Evolutionary conservation across 2,113 vertebrate genomes (phyloP), one percentile per base, ranked within the genome.

Genomic region (Eurystomus gularis): DNA sequence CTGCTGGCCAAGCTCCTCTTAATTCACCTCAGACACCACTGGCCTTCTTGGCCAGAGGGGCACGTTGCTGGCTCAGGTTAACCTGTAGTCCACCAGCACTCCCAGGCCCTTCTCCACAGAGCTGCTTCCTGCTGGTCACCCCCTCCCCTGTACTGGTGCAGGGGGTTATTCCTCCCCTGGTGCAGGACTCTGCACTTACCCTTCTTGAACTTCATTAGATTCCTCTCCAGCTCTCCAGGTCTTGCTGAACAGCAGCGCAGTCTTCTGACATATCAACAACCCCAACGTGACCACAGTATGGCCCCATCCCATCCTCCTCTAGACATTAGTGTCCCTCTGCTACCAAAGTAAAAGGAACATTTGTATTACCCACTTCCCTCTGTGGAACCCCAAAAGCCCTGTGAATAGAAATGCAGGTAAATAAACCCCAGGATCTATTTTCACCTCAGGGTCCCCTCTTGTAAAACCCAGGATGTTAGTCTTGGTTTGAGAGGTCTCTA

Each of bases 331-430:
- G 19, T 29, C 11, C 69, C 64, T 58, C 2, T 11, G 28, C 52
- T 57, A 60, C 40, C 7, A 7, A 35, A 81, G 21, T 21, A 66
- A 49, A 84, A 85, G 39, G 33, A 54, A 29, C 7, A 21, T 49
- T 62, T 40, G 4, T 13, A 2, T 14, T 21, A 48, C 3, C 40
- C 2, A 21, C 64, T 68, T 80, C 40, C 24, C 44, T 16, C 3
- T 3, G 17, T 5, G 17, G 37, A 35, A 82, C 42, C 35, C 26
- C 13, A 55, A 69, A 66, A 82, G 19, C 8, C 26, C 40, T 0
- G 0, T 6, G 7, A 71, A 51, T 1, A 64, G 24, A 71, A 87
- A 78, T 2, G 14, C 11, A 0, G 0, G 44, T 64, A 69, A 82
- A 73, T 7, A 69, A 82, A 93, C 31, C 18, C 14, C 21, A 40